These are phyloP conservation scores for Plebejus melissa DNA, from an alignment of 2,888 invertebrate species.

Conservation along the genomic window DNA sequence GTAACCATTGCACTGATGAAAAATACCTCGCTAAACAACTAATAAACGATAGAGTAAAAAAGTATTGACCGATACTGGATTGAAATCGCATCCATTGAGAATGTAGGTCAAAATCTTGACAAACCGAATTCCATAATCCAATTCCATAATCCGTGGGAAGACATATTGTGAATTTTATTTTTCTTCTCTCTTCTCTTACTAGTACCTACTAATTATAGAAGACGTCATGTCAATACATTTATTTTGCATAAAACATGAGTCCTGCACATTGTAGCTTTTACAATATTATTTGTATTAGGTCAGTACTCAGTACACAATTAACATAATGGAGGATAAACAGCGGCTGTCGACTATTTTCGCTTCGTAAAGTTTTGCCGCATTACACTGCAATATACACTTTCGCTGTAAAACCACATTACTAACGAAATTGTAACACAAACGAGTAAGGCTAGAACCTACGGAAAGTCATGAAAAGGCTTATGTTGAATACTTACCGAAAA, in stretches of 20 bases:
- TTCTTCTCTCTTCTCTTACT: no score
- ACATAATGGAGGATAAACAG: background rate
- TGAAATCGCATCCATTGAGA: background rate
- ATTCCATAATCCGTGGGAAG: no score
- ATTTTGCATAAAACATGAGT: no score
- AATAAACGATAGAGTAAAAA: no score
- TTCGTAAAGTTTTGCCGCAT: slow-evolving; percentile 16
- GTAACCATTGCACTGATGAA: no score
- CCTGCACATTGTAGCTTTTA: background rate
- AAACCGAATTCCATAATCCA: no score
- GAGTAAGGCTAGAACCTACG: background rate
- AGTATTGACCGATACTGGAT: background rate
- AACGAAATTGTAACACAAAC: background rate
- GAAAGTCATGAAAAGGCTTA: background rate
- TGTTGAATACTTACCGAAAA: background rate
- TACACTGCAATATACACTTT: slow-evolving; percentile 9
- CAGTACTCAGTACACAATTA: background rate
- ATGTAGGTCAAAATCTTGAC: background rate
- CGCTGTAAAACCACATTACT: background rate
- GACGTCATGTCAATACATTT: no score
- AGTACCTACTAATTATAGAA: no score
- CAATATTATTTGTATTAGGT: background rate
- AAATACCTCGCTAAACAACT: no score
- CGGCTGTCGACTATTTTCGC: slow-evolving; percentile 4
- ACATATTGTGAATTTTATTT: no score